Base-by-base conservation (phyloP, 2,113 vertebrate genomes). In the Candoia aspera region DNA sequence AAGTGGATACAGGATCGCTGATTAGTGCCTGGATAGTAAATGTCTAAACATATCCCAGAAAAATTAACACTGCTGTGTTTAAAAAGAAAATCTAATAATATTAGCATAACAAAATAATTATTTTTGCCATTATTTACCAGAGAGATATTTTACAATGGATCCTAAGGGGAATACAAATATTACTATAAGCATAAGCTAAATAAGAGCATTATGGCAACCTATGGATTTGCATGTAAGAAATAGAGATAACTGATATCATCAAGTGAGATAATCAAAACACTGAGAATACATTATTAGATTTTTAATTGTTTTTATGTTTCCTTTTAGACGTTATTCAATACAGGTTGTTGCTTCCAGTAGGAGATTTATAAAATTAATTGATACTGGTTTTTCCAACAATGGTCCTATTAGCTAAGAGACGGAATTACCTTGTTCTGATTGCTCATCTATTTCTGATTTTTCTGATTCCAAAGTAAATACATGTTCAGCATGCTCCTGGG, bases 401-500 rank as follows among this genome's bases (percentile, higher is more conserved):
- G 33, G 49, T 60, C 23, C 29, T 46, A 37, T 86, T 54, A 64
- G n/a, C 17, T 64, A 90, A 60, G 58, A 83, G 4, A 90, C 0
- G 0, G 10, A 49, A 83, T 86, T 91, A 93, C 88, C 93, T 79
- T 79, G 53, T 5, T 53, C 49, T 86, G 33, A 59, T 90, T 92
- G 79, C 33, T 92, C 37, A 26, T 89, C 60, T 4, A 57, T 84
- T 86, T 24, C 73, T 0, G 0, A 84, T 55, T 90, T 46, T 62
- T 58, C 90, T 49, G 84, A 6, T 0, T 73, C 64, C 19, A 90
- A 87, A 2, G 21, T 62, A 57, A 92, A 79, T 10, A 91, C 1
- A 42, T 94, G 90, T 9, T 58, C 93, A 87, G 95, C 91, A 49
- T 93, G 87, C 13, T 95, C 83, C 90, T 96, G 55, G 64, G 97